Base-by-base conservation (phyloP, 2,888 invertebrate genomes). In the Scaptomyza parva region DNA sequence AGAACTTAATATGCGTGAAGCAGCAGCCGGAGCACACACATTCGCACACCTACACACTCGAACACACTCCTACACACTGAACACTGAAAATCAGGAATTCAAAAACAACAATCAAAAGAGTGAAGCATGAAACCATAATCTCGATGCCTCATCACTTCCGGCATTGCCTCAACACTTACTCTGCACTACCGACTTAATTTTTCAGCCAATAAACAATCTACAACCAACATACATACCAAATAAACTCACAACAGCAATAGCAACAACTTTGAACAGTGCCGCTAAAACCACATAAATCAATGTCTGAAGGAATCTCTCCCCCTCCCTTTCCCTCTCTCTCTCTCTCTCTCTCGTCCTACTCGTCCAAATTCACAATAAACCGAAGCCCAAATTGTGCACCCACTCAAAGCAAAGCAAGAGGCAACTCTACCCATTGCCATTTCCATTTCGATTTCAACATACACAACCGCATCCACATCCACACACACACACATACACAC, bases 221-320 rank as follows among this genome's bases (percentile, higher is more conserved):
- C 71, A 59, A 57, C 51, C 55, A 58, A 59, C 51, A n/a, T 58
- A 55, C 65, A 81, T 66, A 75, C 59, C 69, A 64, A 74, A 63
- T 62, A 67, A 58, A 73, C 65, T 66, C 53, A 40, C 48, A 43
- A 39, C 70, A 63, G 11, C 51, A 54, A 33, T 17, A 43, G 41
- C 35, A 53, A 37, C 35, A 59, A 50, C 26, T 40, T 50, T 37
- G n/a, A 54, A 55, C 54, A 60, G 54, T 47, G 72, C 67, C 65
- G 71, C 76, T 48, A 65, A 76, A 86, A 80, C 80, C 87, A 86
- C 80, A 81, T 86, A 81, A 86, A 86, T 87, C 86, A 81, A 87
- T 87, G 82, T 68, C 78, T 74, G 50, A 68, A 69, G 61, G 39
- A 66, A 60, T 26, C 48, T 9, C 20, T 12, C 1, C 11, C 18